Evolutionary conservation across 2,888 invertebrate genomes (phyloP), one percentile per base, ranked within the genome.

Genomic region (Lasius platythorax): DNA sequence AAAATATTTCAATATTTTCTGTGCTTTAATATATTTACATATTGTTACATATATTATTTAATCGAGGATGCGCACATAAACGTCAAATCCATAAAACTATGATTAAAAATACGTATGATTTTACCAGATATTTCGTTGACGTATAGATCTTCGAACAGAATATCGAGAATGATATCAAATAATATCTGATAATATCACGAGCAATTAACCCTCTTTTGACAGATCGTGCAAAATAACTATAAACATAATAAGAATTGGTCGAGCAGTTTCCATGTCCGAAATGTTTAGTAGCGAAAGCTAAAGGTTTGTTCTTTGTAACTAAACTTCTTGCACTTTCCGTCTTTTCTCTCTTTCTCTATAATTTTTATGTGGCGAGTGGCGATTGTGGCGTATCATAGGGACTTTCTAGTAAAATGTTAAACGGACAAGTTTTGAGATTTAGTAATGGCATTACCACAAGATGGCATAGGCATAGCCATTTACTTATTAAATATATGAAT

Each of bases 171-270:
- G 68, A 46, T 46, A 46, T 46, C 46, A 15, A 46, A 15, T 46
- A 0, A 46, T 46, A 18, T 46, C 18, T 46, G 5, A 46, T 15
- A 15, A 79, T 46, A 70, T 70, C 70, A 79, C 46, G 46, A 79
- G 11, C 18, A 28, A 40, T 43, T n/a, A 8, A 18, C 30, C 18
- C 23, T 61, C 8, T 53, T 76, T 67, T 67, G 67, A 78, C 78
- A 78, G 56, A 40, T 56, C 9, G 6, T 28, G 18, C 8, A 33
- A 11, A 15, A 28, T 28, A 15, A 28, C 66, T n/a, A 30, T 73
- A 43, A 30, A 8, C 23, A 75, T 46, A 15, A 33, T 33, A 33
- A 43, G 43, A 43, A 43, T 46, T 12, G 46, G 3, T 46, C 15
- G 46, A 15, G 12, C 46, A 15, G 46, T 46, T 46, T 46, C 15